These are phyloP conservation scores for Monopterus albus DNA, from an alignment of 2,113 vertebrate genomes.

Conservation along the genomic window DNA sequence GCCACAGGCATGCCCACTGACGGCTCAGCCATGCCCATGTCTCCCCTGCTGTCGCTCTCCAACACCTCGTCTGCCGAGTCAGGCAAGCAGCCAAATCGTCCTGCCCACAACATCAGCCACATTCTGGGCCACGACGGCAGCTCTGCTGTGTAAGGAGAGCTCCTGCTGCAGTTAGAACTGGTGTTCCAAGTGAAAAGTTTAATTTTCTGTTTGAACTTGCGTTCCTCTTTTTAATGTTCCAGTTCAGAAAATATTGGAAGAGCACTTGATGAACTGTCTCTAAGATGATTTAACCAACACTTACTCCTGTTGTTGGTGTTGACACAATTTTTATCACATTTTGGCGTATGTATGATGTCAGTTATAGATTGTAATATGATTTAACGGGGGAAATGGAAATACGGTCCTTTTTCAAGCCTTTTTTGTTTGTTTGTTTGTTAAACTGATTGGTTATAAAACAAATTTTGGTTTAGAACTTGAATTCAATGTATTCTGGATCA, in stretches of 20 bases:
- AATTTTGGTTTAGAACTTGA: slow-evolving; percentile 58
- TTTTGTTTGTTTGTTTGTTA: slow-evolving; percentile 50
- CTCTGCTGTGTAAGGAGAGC: slow-evolving; percentile 87
- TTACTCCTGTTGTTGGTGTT: slow-evolving; percentile 34
- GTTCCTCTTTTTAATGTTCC: slow-evolving; percentile 22
- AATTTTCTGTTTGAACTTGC: not conserved
- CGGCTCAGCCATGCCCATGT: slow-evolving; percentile 93
- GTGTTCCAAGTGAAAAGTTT: slow-evolving; percentile 14
- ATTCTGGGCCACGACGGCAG: slow-evolving; percentile 98
- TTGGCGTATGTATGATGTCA: slow-evolving; percentile 28
- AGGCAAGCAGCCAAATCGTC: slow-evolving; percentile 95
- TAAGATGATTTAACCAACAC: not conserved
- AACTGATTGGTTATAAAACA: slow-evolving; percentile 41
- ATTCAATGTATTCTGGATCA: slow-evolving; percentile 44
- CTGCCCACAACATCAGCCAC: slow-evolving; percentile 99
- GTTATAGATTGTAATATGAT: slow-evolving; percentile 38
- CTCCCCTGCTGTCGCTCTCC: slow-evolving; percentile 93
- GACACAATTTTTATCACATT: slow-evolving; percentile 16
- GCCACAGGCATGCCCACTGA: slow-evolving; percentile 94
- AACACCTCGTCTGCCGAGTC: slow-evolving; percentile 94
- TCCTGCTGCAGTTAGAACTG: slow-evolving; percentile 4
- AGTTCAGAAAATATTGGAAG: slow-evolving; percentile 5
- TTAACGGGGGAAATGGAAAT: slow-evolving; percentile 10
- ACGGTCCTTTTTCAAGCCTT: not conserved
- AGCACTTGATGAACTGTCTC: slow-evolving; percentile 22